Evolutionary conservation across 2,797 vertebrate species (phyloP).

Genomic region (Urocyon cinereoargenteus): DNA sequence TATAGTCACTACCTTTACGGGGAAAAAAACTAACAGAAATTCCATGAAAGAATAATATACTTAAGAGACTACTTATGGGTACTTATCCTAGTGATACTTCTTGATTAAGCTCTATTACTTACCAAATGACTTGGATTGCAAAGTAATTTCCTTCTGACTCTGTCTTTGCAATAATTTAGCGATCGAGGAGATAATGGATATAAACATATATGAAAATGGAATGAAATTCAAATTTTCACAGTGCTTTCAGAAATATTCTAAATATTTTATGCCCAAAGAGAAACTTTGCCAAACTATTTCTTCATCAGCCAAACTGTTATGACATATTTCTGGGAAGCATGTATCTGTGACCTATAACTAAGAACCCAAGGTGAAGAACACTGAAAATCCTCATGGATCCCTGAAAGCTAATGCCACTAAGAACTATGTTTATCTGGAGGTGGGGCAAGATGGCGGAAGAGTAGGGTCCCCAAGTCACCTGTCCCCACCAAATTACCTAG

Average conservation of each 20-base stretch:
- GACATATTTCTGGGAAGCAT: background rate
- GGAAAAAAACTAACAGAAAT: background rate
- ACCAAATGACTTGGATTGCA: background rate
- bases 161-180: background rate
- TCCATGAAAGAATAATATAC: background rate
- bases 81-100: background rate
- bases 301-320: background rate
- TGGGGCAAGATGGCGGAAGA: no score
- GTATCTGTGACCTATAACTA: background rate
- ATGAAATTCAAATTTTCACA: background rate
- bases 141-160: background rate
- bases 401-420: background rate
- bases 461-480: no score
- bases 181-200: background rate
- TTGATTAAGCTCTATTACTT: background rate
- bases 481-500: no score
- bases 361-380: background rate
- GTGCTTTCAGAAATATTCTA: background rate
- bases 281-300: background rate
- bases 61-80: background rate
- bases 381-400: background rate
- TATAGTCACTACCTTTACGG: background rate
- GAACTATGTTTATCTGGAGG: background rate
- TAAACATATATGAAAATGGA: background rate
- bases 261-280: background rate